Base-by-base conservation (phyloP, 2,797 vertebrate species). In the Peromyscus nudipes region DNA sequence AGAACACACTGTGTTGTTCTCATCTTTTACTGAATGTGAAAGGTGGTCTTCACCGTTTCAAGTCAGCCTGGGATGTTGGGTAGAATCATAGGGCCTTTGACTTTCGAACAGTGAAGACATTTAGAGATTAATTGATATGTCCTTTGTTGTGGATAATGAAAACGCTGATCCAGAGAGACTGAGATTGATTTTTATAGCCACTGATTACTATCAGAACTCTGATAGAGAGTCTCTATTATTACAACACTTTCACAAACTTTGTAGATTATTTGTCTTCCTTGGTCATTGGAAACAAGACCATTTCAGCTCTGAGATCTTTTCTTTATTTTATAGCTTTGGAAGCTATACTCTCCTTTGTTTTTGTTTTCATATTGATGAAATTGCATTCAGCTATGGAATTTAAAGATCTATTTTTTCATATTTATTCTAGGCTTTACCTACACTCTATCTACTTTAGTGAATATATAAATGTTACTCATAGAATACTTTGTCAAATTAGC, bases 301-400 rank as follows among this genome's bases (percentile, higher is more conserved):
- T 93, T 91, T 2, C 1, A 77, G 13, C 34, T 81, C 71, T 88
- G 57, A 57, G 65, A 90, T 64, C 21, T 75, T 77, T 85, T 64
- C 49, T 75, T 85, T n/a, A 79, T 90, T 92, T 88, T 71, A 16
- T 60, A 79, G 55, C 19, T 64, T 95, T 82, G 71, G 52, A 93
- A 95, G 31, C 27, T 84, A 27, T 6, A 49, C 62, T 27, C 23
- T 23, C 23, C 49, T 82, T 92, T 89, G 82, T 79, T 73, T 65
- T 93, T 93, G 23, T 82, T 73, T 96, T 95, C 71, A 90, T 31
- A 67, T 87, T 81, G 75, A 87, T 80, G 52, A 73, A 95, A 81
- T 95, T 88, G 29, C 37, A 91, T 49, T 91, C 14, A 80, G 62
- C 31, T 81, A 16, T 95, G 49, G 21, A 90, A 95, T 92, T 97